phyloP scores from a whole-genome alignment of 2,113 vertebrate genomes.

The Thinocorus orbignyianus region DNA sequence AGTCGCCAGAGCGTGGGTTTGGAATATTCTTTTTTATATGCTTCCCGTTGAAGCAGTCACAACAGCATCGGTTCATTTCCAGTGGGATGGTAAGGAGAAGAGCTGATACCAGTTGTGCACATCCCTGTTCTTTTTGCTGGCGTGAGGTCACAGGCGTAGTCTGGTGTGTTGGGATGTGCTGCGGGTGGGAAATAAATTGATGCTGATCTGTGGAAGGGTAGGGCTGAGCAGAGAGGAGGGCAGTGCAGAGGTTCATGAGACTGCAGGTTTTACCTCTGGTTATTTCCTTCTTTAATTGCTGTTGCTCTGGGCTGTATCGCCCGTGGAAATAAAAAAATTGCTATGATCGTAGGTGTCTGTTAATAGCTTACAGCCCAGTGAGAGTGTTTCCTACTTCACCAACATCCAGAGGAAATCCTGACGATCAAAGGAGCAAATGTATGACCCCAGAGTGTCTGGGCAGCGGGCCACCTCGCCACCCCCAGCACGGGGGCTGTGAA shows the following conservation, averaged over 20 bases:
- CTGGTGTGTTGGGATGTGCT: not conserved
- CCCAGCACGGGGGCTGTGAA: not conserved
- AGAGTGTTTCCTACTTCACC: not conserved
- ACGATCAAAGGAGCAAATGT: not conserved
- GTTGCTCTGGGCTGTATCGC: too few species aligned
- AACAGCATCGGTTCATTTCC: not conserved
- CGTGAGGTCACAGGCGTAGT: not conserved
- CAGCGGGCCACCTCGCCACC: accelerated
- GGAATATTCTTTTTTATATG: not conserved
- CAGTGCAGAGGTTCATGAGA: not conserved
- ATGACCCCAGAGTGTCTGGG: not conserved
- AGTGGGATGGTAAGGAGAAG: not conserved
- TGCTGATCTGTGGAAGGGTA: not conserved
- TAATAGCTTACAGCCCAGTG: not conserved
- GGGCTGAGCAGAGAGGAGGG: not conserved
- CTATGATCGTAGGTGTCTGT: not conserved
- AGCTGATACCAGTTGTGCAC: not conserved
- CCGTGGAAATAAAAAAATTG: not conserved
- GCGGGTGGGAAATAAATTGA: not conserved
- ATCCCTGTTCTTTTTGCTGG: not conserved
- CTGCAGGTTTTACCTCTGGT: not conserved
- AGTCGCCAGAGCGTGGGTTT: not conserved
- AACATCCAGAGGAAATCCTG: not conserved
- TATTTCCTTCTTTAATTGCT: not conserved
- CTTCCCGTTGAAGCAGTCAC: not conserved